Evolutionary conservation across 2,797 vertebrate genomes (phyloP).

Genomic region (Acomys russatus): DNA sequence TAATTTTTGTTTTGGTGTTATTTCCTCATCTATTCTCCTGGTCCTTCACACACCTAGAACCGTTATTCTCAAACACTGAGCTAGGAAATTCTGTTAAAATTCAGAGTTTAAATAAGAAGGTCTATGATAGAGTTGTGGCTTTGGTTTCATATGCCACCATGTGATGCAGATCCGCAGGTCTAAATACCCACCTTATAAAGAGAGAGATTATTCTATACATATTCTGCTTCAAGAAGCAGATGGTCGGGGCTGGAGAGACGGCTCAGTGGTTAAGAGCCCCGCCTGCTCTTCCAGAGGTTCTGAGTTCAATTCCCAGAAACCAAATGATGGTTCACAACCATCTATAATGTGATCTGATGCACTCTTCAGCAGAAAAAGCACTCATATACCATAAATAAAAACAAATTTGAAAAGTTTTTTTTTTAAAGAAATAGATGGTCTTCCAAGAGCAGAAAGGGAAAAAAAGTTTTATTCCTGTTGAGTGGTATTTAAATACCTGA

Average conservation of each 20-base stretch:
- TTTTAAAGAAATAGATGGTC: no score
- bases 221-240: neutral
- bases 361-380: no score
- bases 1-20: neutral
- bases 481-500: neutral
- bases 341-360: no score
- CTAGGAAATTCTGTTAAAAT: neutral
- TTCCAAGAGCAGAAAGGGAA: neutral
- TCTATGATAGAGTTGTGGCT: neutral
- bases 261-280: no score
- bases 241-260: no score
- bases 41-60: neutral
- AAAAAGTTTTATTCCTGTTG: neutral
- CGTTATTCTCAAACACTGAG: neutral
- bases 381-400: neutral
- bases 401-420: no score
- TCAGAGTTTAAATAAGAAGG: neutral
- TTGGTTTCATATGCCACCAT: no score
- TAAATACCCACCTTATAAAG: neutral
- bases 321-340: no score
- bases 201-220: neutral
- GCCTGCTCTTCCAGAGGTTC: no score
- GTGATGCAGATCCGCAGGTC: neutral
- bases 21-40: neutral
- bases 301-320: no score